Evolutionary conservation across 2,888 invertebrate species (phyloP).

Genomic region (Sycophila texana): DNA sequence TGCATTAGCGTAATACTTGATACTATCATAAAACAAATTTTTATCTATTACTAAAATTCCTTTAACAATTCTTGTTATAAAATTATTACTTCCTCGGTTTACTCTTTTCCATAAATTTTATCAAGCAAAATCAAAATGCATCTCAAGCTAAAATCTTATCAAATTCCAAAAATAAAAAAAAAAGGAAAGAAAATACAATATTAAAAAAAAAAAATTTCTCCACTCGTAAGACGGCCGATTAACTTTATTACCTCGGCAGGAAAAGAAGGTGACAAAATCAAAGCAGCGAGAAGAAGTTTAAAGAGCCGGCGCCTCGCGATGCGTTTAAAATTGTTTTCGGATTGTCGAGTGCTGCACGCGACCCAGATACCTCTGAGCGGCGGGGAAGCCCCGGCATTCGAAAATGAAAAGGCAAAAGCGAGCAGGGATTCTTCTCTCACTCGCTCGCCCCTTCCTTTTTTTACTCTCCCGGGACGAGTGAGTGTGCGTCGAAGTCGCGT

Average conservation of each 20-base stretch:
- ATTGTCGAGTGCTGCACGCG: slow-evolving; percentile 4
- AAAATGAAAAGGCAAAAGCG: slow-evolving; percentile 40
- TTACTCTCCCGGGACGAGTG: too few relatives aligned
- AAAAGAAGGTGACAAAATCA: not conserved
- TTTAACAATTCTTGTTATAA: too few relatives aligned
- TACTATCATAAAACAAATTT: too few relatives aligned
- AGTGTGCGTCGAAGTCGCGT: slow-evolving; percentile 38
- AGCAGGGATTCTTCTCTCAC: slow-evolving; percentile 28
- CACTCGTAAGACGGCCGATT: not conserved
- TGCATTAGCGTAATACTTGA: not conserved
- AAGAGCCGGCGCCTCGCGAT: not conserved
- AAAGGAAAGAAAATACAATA: slow-evolving; percentile 1
- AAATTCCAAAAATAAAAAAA: not conserved
- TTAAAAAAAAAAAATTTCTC: not conserved
- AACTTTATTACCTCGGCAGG: slow-evolving; percentile 26
- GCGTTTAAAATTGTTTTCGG: slow-evolving; percentile 26
- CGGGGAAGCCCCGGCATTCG: slow-evolving; percentile 30
- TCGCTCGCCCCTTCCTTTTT: not conserved
- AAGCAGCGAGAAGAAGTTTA: not conserved
- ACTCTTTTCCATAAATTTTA: not conserved
- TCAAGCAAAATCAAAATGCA: not conserved
- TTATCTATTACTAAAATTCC: too few relatives aligned
- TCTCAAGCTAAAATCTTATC: not conserved
- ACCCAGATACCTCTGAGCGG: slow-evolving; percentile 36
- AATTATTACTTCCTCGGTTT: not conserved